Evolutionary conservation across 2,113 vertebrate genomes (phyloP), one percentile per base, ranked within the genome.

Genomic region (Bos indicus): DNA sequence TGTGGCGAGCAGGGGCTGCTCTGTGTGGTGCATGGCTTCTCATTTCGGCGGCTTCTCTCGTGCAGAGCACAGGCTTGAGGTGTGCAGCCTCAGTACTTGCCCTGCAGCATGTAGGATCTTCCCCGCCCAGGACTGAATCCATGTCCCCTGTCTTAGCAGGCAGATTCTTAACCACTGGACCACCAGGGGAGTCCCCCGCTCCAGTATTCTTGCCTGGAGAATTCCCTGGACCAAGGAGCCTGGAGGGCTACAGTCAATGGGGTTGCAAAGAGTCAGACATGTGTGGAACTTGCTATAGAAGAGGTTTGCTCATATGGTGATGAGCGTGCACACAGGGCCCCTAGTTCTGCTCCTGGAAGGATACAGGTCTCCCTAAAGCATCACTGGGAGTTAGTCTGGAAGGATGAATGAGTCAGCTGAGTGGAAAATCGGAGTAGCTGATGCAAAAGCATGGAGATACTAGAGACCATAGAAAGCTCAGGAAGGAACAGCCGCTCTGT

Each of bases 1-100:
- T 25, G 21, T 1, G 10, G 36, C 1, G 6, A 2, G 21, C 21
- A 25, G 71, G 67, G 36, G 14, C n/a, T 7, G 3, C 36, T 14
- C 36, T 43, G 71, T 1, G 5, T 2, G n/a, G 36, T 3, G 36
- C 15, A 2, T 2, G 3, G 71, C 36, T 74, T 6, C 6, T 43
- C 3, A 16, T 2, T 11, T 1, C 1, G 0, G 71, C 3, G 21
- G 71, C 36, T 7, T 43, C 71, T 74, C 11, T 21, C 23, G 36
- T 4, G 36, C 71, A 77, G 11, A 25, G 36, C 71, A 25, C 21
- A 14, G 71, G 23, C 12, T 14, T 1, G 0, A 26, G 36, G 23
- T 2, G 36, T 14, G 12, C 71, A 43, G 71, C 36, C 71, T 74
- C 67, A 7, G 36, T 6, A 25, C 36, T 14, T 77, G 71, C 71